Conservation (phyloP, 2,888 invertebrate species). For the Pteria penguin region DNA sequence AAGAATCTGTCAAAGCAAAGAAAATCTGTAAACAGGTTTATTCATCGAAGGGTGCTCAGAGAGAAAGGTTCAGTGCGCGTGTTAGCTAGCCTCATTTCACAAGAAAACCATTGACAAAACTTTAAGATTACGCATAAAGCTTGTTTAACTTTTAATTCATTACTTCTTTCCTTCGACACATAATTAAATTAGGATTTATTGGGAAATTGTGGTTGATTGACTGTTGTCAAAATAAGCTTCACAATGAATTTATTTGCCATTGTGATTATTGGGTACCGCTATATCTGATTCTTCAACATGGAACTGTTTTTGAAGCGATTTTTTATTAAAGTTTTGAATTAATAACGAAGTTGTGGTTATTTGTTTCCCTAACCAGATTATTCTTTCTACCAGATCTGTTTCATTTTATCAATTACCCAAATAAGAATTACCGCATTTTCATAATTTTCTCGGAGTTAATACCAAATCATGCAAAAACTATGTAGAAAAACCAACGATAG, state of each 20-base stretch:
- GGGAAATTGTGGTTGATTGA: neutral
- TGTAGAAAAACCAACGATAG: too few species aligned
- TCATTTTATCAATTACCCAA: too few species aligned
- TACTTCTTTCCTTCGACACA: neutral
- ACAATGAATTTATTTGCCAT: neutral
- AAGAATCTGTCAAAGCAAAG: neutral
- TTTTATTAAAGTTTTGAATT: neutral
- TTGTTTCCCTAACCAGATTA: neutral
- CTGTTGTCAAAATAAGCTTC: neutral
- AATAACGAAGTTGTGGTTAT: neutral
- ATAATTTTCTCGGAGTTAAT: too few species aligned
- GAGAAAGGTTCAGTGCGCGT: neutral
- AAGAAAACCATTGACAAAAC: neutral
- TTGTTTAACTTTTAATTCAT: slow-evolving; percentile 13
- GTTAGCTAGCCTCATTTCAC: slow-evolving; percentile 7
- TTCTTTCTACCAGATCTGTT: neutral
- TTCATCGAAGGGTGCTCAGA: neutral
- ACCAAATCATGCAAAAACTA: too few species aligned
- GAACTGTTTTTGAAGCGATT: neutral
- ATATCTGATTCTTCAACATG: neutral
- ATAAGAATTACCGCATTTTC: too few species aligned
- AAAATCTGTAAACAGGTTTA: slow-evolving; percentile 5
- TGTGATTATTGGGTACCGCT: neutral
- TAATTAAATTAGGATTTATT: slow-evolving; percentile 12
- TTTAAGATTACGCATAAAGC: slow-evolving; percentile 7